Base-by-base conservation (phyloP, 92 coral and sea anemone species). In the Heliopora coerulea region DNA sequence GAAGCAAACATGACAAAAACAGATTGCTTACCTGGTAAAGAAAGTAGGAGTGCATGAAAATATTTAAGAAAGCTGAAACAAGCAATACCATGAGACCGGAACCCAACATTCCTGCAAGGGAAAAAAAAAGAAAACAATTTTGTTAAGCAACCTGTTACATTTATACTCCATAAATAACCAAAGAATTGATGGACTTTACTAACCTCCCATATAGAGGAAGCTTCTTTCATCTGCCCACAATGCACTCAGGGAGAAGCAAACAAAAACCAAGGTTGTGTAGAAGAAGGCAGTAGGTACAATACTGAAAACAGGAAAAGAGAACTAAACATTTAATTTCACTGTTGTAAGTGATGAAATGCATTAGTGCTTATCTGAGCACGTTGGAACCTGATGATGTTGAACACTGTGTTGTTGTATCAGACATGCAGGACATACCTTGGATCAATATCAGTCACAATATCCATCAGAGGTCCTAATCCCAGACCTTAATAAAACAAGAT, bases 381-480 rank as follows among this genome's bases (percentile, higher is more conserved):
- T 20, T 49, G 35, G 15, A n/a, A 41, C 14, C 1, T 27, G 14
- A 18, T 35, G 20, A 27, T 25, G 60, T 17, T 7, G 56, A 54
- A 50, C 33, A 18, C 40, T 50, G 12, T 8, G 37, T 23, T 26
- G 3, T 29, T 12, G 39, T 65, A 35, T 10, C 15, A 54, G 54
- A 17, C 32, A 37, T 37, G 42, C 5, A 37, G n/a, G n/a, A n/a
- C n/a, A n/a, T 49, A 92, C 97, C 96, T 92, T 67, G 97, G 83
- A 78, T 92, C 96, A 76, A 92, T 81, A 41, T 87, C 81, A 19
- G 88, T 89, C 8, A 93, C 91, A 62, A 57, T 30, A 46, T 93
- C 95, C 98, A 93, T 93, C 32, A 93, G 72, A 14, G 98, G 98
- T 12, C 98, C 98, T 61, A 93, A 86, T 54, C 98, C 88, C 68